Evolutionary conservation across 2,888 invertebrate genomes (phyloP).

Genomic region (Baccha elongata): DNA sequence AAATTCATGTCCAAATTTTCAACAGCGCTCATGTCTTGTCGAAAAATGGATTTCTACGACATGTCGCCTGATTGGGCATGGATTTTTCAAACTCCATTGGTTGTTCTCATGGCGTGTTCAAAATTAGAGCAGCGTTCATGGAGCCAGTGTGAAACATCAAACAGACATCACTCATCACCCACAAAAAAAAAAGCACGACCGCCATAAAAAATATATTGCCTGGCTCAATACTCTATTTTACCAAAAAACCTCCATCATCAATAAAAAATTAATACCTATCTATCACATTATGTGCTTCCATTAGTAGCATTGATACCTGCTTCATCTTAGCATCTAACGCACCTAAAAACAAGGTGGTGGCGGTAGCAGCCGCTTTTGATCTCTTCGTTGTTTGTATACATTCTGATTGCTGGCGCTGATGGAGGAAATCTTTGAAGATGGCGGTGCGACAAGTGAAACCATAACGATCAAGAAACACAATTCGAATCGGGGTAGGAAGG

Average conservation of each 20-base stretch:
- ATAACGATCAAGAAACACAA: slow-evolving; percentile 53
- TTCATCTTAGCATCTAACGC: slow-evolving; percentile 27
- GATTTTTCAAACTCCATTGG: too few species aligned
- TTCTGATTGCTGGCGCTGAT: slow-evolving; percentile 82
- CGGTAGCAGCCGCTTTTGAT: slow-evolving; percentile 79
- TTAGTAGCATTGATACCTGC: slow-evolving; percentile 64
- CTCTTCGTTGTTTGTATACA: slow-evolving; percentile 82
- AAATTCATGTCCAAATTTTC: too few species aligned
- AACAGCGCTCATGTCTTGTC: too few species aligned
- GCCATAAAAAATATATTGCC: slow-evolving; percentile 53
- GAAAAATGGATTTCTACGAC: too few species aligned
- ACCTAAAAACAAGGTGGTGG: slow-evolving; percentile 50
- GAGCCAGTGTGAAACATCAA: too few species aligned
- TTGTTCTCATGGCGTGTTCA: too few species aligned
- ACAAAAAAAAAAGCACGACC: slow-evolving; percentile 21
- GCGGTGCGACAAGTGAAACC: slow-evolving; percentile 69
- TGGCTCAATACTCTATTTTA: slow-evolving; percentile 50
- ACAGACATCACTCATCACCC: too few species aligned
- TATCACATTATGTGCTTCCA: slow-evolving; percentile 59
- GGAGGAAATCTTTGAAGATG: slow-evolving; percentile 76
- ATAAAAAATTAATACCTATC: slow-evolving; percentile 69
- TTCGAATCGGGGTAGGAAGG: background rate
- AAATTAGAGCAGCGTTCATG: too few species aligned
- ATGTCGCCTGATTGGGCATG: too few species aligned
- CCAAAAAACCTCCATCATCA: slow-evolving; percentile 65